Conservation (phyloP, 2,888 invertebrate genomes). For the Drosophila siamana region DNA sequence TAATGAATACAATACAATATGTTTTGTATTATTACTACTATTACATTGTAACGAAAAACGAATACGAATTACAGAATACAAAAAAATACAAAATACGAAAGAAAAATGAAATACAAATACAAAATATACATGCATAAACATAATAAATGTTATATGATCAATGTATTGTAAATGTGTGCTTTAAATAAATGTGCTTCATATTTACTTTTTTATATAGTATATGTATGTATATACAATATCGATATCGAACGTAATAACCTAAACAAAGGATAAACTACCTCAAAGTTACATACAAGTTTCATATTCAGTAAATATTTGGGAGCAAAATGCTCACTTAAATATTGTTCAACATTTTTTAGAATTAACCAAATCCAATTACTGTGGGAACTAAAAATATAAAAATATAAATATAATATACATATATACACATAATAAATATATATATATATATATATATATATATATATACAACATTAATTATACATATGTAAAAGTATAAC, state of each 20-base stretch:
- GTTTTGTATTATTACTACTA: slow-evolving; percentile 40
- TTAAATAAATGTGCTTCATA: slow-evolving; percentile 83
- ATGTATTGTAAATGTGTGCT: slow-evolving; percentile 82
- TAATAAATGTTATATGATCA: slow-evolving; percentile 68
- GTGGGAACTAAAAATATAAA: slow-evolving; percentile 51
- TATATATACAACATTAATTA: slow-evolving; percentile 8
- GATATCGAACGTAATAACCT: slow-evolving; percentile 28
- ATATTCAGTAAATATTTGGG: slow-evolving; percentile 59
- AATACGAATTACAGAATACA: slow-evolving; percentile 13
- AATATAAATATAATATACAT: slow-evolving; percentile 22
- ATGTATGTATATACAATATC: slow-evolving; percentile 27
- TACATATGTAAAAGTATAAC: slow-evolving; percentile 42
- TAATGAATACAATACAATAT: slow-evolving; percentile 45
- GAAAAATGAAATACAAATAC: slow-evolving; percentile 16
- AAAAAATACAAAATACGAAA: slow-evolving; percentile 7
- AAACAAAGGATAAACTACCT: slow-evolving; percentile 76
- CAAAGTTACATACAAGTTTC: slow-evolving; percentile 71
- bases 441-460: slow-evolving; percentile 24
- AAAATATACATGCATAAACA: slow-evolving; percentile 27
- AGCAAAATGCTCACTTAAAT: slow-evolving; percentile 27
- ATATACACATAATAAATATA: slow-evolving; percentile 29
- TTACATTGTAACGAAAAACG: slow-evolving; percentile 31
- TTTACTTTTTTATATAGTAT: slow-evolving; percentile 59
- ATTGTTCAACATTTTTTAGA: slow-evolving; percentile 21
- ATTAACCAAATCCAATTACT: slow-evolving; percentile 33